Evolutionary conservation across 2,797 vertebrate genomes (phyloP), one percentile per base, ranked within the genome.

Genomic region (Ataeniobius toweri): DNA sequence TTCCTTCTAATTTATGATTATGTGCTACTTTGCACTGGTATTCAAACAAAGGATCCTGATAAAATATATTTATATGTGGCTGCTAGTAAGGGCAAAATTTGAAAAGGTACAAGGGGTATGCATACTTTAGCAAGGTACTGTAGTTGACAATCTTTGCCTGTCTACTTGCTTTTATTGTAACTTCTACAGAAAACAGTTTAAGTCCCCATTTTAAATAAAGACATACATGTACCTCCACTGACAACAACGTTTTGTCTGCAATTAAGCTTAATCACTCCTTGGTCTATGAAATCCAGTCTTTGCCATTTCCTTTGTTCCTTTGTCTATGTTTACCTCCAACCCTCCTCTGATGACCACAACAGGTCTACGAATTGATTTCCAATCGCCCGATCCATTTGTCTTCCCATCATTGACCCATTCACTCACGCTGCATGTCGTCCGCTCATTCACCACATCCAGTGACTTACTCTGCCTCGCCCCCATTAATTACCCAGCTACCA

Each of bases 351-450:
- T 80, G 75, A 81, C 80, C 80, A 83, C 76, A 89, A 84, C 83
- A 85, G 79, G 85, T 83, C 83, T 67, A 50, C 85, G 78, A 51
- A 93, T 92, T 85, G 89, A 93, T 92, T 90, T 85, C 78, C 81
- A 46, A 81, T 80, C 75, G 71, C 73, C 68, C 50, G 28, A 71
- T 83, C 63, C 78, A 67, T 91, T 85, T 84, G 76, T 82, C 84
- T 80, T 88, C 78, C 86, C 85, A 75, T 84, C 86, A 91, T 84
- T 89, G 86, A 90, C 81, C 85, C 70, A 5, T 58, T 84, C 79
- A 63, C 79, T 85, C 51, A 0, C 83, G 79, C 82, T 28, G 75
- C 86, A 73, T 80, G 90, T 87, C 65, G 79, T 78, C 81, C 78
- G 53, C 86, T 84, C 59, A 8, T 81, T 85, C 86, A 72, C 82